These are phyloP conservation scores for Phymorhynchus buccinoides DNA, from an alignment of 1,140 invertebrate species.

Conservation along the genomic window DNA sequence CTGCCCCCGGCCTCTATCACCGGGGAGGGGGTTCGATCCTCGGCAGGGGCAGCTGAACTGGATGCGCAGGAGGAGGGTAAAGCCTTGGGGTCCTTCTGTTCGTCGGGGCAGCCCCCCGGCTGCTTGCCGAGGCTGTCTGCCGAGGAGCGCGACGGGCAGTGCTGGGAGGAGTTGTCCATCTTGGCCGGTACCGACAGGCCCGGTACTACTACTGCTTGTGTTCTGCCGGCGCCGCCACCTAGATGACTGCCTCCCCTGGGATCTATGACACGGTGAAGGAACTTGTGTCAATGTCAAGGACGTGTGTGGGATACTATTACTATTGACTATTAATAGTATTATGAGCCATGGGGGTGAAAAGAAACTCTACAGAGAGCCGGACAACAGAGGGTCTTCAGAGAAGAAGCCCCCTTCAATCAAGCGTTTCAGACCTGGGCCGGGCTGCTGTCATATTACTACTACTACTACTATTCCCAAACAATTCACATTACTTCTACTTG, in stretches of 20 bases:
- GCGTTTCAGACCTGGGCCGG: too few relatives aligned
- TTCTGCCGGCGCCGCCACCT: not conserved
- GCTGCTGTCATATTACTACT: too few relatives aligned
- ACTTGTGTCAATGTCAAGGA: too few relatives aligned
- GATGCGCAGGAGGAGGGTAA: not conserved
- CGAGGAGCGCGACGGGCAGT: slow-evolving; percentile 46
- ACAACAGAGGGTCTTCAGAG: too few relatives aligned
- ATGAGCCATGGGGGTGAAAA: too few relatives aligned
- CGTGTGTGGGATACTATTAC: too few relatives aligned
- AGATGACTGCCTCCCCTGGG: slow-evolving; percentile 16
- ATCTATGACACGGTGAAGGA: too few relatives aligned
- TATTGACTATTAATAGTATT: too few relatives aligned
- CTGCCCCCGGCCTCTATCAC: not conserved
- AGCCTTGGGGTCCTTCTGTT: slow-evolving; percentile 14
- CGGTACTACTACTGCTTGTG: slow-evolving; percentile 18
- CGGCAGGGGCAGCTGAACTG: slow-evolving; percentile 1
- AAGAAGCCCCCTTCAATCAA: too few relatives aligned
- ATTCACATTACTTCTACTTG: too few relatives aligned
- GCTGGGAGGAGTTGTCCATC: slow-evolving; percentile 43
- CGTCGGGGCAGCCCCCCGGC: not conserved
- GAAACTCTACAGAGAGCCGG: too few relatives aligned
- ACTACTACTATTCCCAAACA: too few relatives aligned
- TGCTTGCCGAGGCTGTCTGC: slow-evolving; percentile 42
- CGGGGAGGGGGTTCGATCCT: slow-evolving; percentile 19
- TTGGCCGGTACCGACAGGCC: slow-evolving; percentile 27